Percentiles rank a stretch among this genome's conserved stretches.
phyloP scores from a whole-genome alignment of 1,140 invertebrate species.

The Luehdorfia chinensis region DNA sequence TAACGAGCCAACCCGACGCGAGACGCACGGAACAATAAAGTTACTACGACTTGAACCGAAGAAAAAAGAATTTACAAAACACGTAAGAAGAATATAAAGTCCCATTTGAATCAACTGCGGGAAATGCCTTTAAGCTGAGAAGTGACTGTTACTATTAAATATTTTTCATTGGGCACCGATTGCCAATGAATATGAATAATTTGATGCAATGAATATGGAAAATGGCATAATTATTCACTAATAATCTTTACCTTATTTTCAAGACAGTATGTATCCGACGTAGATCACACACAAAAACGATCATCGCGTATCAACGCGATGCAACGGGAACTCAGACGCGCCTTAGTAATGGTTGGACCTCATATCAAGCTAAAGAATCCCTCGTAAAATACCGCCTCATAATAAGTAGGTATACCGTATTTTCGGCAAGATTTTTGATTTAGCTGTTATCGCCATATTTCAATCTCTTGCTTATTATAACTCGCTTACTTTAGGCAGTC shows the following conservation, averaged over 20 bases:
- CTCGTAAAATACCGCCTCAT: constrained; percentile 69
- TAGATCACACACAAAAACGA: constrained; percentile 52
- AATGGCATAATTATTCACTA: constrained; percentile 57
- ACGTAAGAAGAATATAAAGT: constrained; percentile 30
- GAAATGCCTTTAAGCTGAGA: too few species aligned
- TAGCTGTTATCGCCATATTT: constrained; percentile 63
- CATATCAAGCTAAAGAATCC: constrained; percentile 66
- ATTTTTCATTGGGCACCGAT: too few species aligned
- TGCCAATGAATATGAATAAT: too few species aligned
- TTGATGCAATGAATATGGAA: constrained; percentile 50
- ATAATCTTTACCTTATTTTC: too few species aligned
- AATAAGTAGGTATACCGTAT: constrained; percentile 57
- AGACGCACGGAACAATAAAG: constrained; percentile 66
- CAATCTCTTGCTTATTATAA: constrained; percentile 71
- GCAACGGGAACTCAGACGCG: constrained; percentile 25
- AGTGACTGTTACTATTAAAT: constrained; percentile 6
- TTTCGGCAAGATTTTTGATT: constrained; percentile 71
- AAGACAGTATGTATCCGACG: constrained; percentile 38
- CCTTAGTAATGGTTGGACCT: constrained; percentile 59
- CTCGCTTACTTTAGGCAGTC: constrained; percentile 44
- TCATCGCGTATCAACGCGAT: too few species aligned
- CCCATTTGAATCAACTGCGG: constrained; percentile 24
- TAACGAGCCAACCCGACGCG: constrained; percentile 61
- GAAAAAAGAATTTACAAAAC: constrained; percentile 41
- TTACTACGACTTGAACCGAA: constrained; percentile 50